Evolutionary conservation across 2,888 invertebrate genomes (phyloP).

Genomic region (Chorisops tibialis): DNA sequence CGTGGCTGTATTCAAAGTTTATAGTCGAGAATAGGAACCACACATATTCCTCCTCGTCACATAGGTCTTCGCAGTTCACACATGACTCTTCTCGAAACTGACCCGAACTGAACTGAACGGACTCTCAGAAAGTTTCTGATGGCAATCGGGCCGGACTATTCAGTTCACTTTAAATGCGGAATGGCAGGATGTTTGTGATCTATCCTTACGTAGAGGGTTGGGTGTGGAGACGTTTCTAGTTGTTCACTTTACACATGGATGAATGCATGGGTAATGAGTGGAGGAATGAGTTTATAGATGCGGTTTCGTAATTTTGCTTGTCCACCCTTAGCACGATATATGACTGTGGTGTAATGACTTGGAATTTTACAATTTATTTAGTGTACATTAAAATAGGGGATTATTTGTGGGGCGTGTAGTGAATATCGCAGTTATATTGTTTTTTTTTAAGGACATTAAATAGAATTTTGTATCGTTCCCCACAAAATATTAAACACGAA

Average conservation of each 20-base stretch:
- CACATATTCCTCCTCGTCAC: slow-evolving; percentile 21
- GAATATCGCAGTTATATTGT: no score
- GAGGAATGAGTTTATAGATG: slow-evolving; percentile 12
- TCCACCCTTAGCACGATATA: background rate
- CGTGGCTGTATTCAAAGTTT: background rate
- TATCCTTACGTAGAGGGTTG: slow-evolving; percentile 1
- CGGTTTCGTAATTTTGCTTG: slow-evolving; percentile 14
- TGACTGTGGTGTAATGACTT: no score
- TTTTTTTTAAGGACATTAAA: no score
- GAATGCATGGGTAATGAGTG: slow-evolving; percentile 18
- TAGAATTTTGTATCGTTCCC: no score
- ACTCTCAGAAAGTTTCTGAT: background rate
- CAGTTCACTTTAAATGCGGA: background rate
- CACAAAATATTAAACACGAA: no score
- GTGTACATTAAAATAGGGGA: no score
- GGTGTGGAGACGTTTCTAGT: slow-evolving; percentile 10
- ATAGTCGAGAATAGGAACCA: slow-evolving; percentile 13
- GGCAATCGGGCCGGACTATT: background rate
- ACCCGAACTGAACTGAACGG: slow-evolving; percentile 1
- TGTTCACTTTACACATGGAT: slow-evolving; percentile 16
- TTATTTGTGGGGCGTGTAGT: no score
- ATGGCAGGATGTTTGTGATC: slow-evolving; percentile 5
- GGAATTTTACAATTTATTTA: no score
- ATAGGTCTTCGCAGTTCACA: background rate
- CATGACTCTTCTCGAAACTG: background rate